These are phyloP conservation scores for Aethes cnicana DNA, from an alignment of 2,888 invertebrate genomes.

Conservation along the genomic window DNA sequence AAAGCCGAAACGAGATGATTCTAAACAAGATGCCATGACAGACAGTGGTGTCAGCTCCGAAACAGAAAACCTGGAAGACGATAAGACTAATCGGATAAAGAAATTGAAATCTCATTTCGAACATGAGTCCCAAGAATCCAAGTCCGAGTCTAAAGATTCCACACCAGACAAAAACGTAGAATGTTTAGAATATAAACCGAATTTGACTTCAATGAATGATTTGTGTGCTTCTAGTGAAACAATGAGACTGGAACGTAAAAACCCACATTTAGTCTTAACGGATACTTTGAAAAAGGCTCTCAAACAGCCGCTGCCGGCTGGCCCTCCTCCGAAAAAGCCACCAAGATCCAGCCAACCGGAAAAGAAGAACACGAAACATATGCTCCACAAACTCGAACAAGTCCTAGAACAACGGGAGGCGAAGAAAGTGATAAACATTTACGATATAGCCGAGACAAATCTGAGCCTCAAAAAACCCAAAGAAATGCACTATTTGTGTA, in stretches of 20 bases:
- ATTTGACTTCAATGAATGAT: conserved; percentile 60
- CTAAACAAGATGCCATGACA: conserved; percentile 68
- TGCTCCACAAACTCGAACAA: conserved; percentile 85
- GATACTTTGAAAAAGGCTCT: conserved; percentile 86
- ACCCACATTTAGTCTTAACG: conserved; percentile 70
- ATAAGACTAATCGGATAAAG: conserved; percentile 57
- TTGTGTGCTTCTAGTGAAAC: conserved; percentile 70
- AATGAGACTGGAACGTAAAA: conserved; percentile 68
- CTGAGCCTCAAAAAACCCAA: conserved; percentile 57
- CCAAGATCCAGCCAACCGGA: conserved; percentile 83
- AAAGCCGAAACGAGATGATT: conserved; percentile 55
- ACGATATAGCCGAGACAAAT: conserved; percentile 51
- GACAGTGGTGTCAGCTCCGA: conserved; percentile 79
- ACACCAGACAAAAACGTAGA: conserved; percentile 21
- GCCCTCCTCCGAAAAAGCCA: conserved; percentile 89
- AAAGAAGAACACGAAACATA: conserved; percentile 67
- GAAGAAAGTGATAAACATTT: conserved; percentile 55
- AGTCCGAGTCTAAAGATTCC: conserved; percentile 3
- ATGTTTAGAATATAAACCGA: conserved; percentile 42
- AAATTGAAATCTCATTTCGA: conserved; percentile 54
- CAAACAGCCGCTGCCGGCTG: conserved; percentile 85
- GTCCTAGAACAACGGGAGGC: conserved; percentile 77
- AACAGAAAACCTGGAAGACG: conserved; percentile 74
- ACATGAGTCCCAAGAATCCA: conserved; percentile 14
- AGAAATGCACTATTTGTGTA: conserved; percentile 77